These are phyloP conservation scores for Drosophila funebris DNA, from an alignment of 1,140 invertebrate species.

Conservation along the genomic window DNA sequence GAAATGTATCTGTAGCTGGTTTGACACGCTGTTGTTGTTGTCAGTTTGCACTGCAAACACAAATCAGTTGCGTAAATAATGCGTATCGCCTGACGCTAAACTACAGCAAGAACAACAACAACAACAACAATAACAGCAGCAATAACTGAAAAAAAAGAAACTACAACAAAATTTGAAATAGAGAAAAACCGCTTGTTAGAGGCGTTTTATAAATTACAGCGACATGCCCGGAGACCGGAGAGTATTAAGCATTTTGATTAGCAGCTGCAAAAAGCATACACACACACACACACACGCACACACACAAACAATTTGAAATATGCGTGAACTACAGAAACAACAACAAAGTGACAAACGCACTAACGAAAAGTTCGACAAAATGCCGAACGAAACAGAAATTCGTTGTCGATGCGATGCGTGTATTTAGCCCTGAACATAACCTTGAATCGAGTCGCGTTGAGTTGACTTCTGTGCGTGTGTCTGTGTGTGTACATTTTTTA, in stretches of 20 bases:
- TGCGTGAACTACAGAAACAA: slow-evolving; percentile 47
- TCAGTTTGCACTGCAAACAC: slow-evolving; percentile 76
- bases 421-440: slow-evolving; percentile 83
- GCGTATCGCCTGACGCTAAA: slow-evolving; percentile 53
- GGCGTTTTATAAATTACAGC: slow-evolving; percentile 75
- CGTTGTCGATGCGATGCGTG: slow-evolving; percentile 78
- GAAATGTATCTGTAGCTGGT: neutral
- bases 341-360: slow-evolving; percentile 66
- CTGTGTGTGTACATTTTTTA: slow-evolving; percentile 57
- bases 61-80: slow-evolving; percentile 82
- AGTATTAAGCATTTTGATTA: slow-evolving; percentile 78
- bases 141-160: slow-evolving; percentile 16
- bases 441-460: slow-evolving; percentile 66
- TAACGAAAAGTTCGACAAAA: slow-evolving; percentile 48
- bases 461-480: slow-evolving; percentile 14
- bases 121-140: no score
- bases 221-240: slow-evolving; percentile 54
- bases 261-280: slow-evolving; percentile 63
- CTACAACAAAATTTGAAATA: slow-evolving; percentile 18
- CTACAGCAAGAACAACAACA: no score
- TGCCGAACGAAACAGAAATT: slow-evolving; percentile 53
- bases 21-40: neutral
- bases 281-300: no score
- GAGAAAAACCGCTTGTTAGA: slow-evolving; percentile 44
- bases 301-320: slow-evolving; percentile 48